Evolutionary conservation across 1,140 invertebrate genomes (phyloP).

Genomic region (Potamilus streckersoni): DNA sequence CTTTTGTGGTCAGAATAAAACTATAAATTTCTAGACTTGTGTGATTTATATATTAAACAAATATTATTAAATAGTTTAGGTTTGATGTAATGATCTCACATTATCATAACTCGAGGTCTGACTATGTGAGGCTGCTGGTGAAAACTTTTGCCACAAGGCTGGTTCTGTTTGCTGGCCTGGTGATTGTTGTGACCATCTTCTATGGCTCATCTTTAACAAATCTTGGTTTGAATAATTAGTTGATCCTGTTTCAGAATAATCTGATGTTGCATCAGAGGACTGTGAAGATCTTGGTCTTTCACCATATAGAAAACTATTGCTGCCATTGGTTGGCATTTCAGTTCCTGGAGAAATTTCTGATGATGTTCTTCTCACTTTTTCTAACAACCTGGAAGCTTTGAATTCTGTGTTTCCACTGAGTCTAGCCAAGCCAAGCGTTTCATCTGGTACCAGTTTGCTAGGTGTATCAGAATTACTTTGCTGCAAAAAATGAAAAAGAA

Average conservation of each 20-base stretch:
- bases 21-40: too few relatives aligned
- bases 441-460: conserved; percentile 10
- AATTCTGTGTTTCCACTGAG: conserved; percentile 27
- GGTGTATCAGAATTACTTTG: background rate
- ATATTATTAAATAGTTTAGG: too few relatives aligned
- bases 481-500: background rate
- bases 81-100: too few relatives aligned
- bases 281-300: conserved; percentile 6
- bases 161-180: too few relatives aligned
- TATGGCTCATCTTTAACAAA: too few relatives aligned
- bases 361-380: conserved; percentile 20
- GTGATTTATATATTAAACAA: too few relatives aligned
- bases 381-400: conserved; percentile 17
- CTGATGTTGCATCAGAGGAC: background rate
- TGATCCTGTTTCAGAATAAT: background rate
- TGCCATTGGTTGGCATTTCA: background rate
- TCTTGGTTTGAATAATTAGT: too few relatives aligned
- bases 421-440: conserved; percentile 6
- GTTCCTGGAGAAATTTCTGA: conserved; percentile 3
- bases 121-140: too few relatives aligned
- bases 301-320: conserved; percentile 3
- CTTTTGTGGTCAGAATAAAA: too few relatives aligned
- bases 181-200: too few relatives aligned
- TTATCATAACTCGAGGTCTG: too few relatives aligned
- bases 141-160: too few relatives aligned